Percentiles rank a stretch among this genome's conserved stretches.
Evolutionary conservation across 2,113 vertebrate species (phyloP).

Genomic region (Phodopus roborovskii): DNA sequence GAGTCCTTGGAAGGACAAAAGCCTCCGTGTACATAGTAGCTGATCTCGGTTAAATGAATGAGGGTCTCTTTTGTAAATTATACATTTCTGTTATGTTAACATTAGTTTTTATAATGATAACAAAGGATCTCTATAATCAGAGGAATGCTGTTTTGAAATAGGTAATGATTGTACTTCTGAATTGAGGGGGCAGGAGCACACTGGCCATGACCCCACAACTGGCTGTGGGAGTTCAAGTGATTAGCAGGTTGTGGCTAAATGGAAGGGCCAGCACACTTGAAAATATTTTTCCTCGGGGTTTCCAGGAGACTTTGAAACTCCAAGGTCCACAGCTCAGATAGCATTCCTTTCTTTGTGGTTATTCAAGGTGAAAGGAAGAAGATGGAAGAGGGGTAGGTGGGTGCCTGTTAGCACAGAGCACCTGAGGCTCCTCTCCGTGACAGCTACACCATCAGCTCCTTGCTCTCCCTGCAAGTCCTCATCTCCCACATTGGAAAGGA

Average conservation of each 20-base stretch:
- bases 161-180: not conserved
- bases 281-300: not conserved
- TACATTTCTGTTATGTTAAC: not conserved
- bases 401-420: not conserved
- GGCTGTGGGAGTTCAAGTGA: not conserved
- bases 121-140: not conserved
- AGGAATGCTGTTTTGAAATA: not conserved
- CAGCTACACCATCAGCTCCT: not conserved
- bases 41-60: not conserved
- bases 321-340: not conserved
- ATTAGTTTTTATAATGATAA: not conserved
- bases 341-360: constrained; percentile 52
- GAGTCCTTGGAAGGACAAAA: not conserved
- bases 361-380: not conserved
- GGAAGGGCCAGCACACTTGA: accelerated
- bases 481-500: constrained; percentile 33
- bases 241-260: not conserved
- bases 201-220: too few species aligned
- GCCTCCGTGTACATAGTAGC: not conserved
- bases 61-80: not conserved
- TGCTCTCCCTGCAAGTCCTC: too few species aligned
- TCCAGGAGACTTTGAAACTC: constrained; percentile 55
- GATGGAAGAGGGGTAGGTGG: too few species aligned
- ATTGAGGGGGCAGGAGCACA: not conserved
- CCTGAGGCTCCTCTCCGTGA: not conserved